Base-by-base conservation (phyloP, 2,888 invertebrate genomes). In the Ophion ellenae region DNA sequence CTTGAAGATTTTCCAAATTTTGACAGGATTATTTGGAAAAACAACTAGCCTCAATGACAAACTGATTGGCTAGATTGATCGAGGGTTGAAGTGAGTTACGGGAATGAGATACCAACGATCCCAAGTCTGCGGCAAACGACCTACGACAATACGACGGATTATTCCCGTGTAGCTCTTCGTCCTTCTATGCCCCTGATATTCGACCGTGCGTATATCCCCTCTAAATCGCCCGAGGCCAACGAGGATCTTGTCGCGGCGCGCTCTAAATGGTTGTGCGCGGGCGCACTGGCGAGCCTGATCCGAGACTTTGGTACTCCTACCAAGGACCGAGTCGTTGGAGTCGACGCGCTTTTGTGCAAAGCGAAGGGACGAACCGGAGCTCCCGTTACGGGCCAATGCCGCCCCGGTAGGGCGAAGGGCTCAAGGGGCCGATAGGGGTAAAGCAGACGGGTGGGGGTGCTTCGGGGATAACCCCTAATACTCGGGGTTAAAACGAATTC, bases 181-280 rank as follows among this genome's bases (percentile, higher is more conserved):
- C 83, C 66, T 89, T 86, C 92, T 93, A 91, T 86, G 81, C 85
- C 81, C 94, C 94, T 94, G 93, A 80, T 93, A 90, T 84, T 85
- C 78, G 80, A 87, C 85, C 90, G 89, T 88, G 89, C 90, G 90
- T 91, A 92, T 91, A 93, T 93, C 93, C 93, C 93, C 92, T 93
- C 92, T 91, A 92, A 92, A 92, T 92, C 91, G 92, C 91, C 87
- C 75, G 81, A 83, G 90, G 89, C 87, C 64, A 84, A 32, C 85
- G 78, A 40, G 79, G 28, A 70, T 69, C 57, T 36, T 36, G 57
- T 40, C 36, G 66, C 28, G 59, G 40, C 24, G n/a, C 77, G 61
- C 61, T 47, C 17, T 63, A 61, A 57, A 76, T 32, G 32, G n/a
- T 59, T 28, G 61, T 66, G 73, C 79, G 81, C 76, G 73, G 71